Conservation (phyloP, 2,797 vertebrate species). For the Jordanella pulchra region DNA sequence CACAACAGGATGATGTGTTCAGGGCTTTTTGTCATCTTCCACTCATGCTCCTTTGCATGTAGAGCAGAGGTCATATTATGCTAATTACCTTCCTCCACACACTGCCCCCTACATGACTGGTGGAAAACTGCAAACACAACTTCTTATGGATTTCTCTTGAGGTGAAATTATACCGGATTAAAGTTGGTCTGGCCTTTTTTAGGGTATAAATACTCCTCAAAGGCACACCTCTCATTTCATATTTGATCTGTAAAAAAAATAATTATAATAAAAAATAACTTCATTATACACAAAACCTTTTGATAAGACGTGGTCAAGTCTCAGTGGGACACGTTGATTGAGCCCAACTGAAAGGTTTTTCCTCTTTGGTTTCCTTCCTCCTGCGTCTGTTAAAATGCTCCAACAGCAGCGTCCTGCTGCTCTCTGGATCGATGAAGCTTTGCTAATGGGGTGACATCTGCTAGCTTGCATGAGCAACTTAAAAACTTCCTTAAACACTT, state of each 20-base stretch:
- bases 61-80: background rate
- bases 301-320: conserved; percentile 45
- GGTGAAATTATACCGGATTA: too few relatives aligned
- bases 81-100: background rate
- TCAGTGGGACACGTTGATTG: conserved; percentile 36
- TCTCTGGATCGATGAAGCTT: conserved; percentile 64
- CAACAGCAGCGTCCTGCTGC: conserved; percentile 44
- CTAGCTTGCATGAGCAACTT: conserved; percentile 44
- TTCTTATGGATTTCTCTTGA: background rate
- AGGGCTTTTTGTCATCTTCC: background rate
- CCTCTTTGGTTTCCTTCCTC: conserved; percentile 49
- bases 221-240: background rate
- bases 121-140: background rate
- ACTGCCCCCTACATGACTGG: background rate
- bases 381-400: conserved; percentile 55
- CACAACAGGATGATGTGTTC: too few relatives aligned
- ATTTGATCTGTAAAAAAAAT: background rate
- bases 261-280: too few relatives aligned
- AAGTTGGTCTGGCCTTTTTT: too few relatives aligned
- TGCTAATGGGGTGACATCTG: conserved; percentile 72
- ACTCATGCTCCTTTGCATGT: background rate
- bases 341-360: conserved; percentile 28
- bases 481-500: conserved; percentile 50
- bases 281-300: background rate
- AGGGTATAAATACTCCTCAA: background rate